Evolutionary conservation across 2,888 invertebrate genomes (phyloP), one percentile per base, ranked within the genome.

Genomic region (Lingula anatina): DNA sequence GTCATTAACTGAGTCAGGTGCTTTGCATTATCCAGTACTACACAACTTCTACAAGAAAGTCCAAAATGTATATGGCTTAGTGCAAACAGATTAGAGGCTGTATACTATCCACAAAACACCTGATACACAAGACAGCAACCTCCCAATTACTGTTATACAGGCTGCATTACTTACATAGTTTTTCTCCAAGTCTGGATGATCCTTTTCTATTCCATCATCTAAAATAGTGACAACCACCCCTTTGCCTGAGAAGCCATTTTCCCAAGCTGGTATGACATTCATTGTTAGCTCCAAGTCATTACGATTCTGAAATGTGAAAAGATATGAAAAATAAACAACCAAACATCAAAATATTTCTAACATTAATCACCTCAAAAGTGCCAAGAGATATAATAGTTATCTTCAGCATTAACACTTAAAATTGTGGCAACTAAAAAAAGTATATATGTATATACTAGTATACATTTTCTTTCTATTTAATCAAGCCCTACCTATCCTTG

Each of bases 251-350:
- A 90, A 86, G 44, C 94, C 95, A 77, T 89, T 87, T 71, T 86
- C 83, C 96, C 97, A 97, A 35, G 94, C 96, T 49, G 89, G 89
- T 68, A 89, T 86, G 56, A 97, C 96, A 78, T 95, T 94, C 95
- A 97, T 95, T 52, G 73, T 72, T 44, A 71, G 53, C 4, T 90
- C 91, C 54, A 85, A 85, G n/a, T 93, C 94, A n/a, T n/a, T n/a
- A 48, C 94, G 69, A 55, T 77, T 77, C 78, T 78, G 62, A 31
- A 68, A 65, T 9, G 21, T n/a, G 21, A 47, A 43, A 51, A 31
- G 47, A 24, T 46, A n/a, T n/a, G n/a, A 5, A 7, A 38, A 38
- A 15, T 7, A 4, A 5, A 5, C 5, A 7, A 18, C 21, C 38
- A 5, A 38, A 4, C 20, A 5, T 5, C 5, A 38, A 15, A 15